These are phyloP conservation scores for Sipha maydis DNA, from an alignment of 2,888 invertebrate species.

Conservation along the genomic window DNA sequence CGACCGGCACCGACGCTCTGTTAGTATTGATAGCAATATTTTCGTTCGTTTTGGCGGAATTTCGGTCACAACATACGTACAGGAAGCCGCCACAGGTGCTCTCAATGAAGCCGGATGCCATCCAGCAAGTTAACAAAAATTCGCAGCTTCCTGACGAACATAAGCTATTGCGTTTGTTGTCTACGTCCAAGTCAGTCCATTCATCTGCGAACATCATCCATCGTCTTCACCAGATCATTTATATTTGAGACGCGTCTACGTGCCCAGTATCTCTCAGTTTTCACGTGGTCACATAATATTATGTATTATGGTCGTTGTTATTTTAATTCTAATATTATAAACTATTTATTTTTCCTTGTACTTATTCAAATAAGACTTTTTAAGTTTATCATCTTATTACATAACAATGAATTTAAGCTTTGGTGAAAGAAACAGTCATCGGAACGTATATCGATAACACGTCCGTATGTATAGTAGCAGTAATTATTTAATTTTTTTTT, in stretches of 20 bases:
- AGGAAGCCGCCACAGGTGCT: slow-evolving; percentile 84
- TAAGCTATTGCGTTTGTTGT: slow-evolving; percentile 62
- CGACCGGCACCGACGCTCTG: slow-evolving; percentile 69
- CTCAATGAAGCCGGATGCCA: slow-evolving; percentile 86
- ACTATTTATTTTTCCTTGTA: neutral
- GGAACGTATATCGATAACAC: too few species aligned
- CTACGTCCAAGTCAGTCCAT: slow-evolving; percentile 63
- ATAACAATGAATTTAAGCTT: too few species aligned
- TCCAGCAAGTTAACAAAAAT: slow-evolving; percentile 92
- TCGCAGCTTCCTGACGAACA: slow-evolving; percentile 77
- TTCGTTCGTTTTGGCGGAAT: slow-evolving; percentile 66
- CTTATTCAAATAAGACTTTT: neutral
- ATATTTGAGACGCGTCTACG: neutral
- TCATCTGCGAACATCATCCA: slow-evolving; percentile 64
- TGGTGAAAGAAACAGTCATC: too few species aligned
- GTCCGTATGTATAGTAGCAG: neutral
- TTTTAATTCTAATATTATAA: neutral
- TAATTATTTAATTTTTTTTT: neutral
- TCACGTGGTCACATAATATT: neutral
- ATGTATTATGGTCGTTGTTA: slow-evolving; percentile 5
- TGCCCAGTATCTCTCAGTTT: neutral
- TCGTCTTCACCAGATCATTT: slow-evolving; percentile 53
- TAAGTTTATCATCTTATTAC: neutral
- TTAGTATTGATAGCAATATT: slow-evolving; percentile 64
- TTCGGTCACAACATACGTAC: slow-evolving; percentile 87